Percentiles rank a stretch among this genome's conserved stretches.
Evolutionary conservation across 2,888 invertebrate genomes (phyloP).

Genomic region (Pheosia tremula): DNA sequence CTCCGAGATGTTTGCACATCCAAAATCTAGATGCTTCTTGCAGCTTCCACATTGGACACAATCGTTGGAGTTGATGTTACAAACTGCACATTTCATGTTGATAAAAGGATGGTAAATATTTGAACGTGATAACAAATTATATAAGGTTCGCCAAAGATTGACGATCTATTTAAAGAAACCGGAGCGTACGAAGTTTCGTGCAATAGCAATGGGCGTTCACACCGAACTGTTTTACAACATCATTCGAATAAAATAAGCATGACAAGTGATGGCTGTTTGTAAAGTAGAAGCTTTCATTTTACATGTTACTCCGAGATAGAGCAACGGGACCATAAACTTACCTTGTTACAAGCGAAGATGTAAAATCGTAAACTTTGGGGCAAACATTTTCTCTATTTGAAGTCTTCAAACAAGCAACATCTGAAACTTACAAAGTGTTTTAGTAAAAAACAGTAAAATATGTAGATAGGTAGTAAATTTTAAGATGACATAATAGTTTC

Average conservation of each 20-base stretch:
- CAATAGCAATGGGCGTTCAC: too few relatives aligned
- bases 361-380: conserved; percentile 45
- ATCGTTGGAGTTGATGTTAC: too few relatives aligned
- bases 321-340: conserved; percentile 43
- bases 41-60: too few relatives aligned
- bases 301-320: conserved; percentile 34
- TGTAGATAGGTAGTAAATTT: not conserved
- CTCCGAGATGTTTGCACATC: too few relatives aligned
- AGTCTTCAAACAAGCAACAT: not conserved
- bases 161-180: too few relatives aligned
- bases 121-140: too few relatives aligned
- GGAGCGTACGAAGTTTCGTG: too few relatives aligned
- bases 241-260: conserved; percentile 41
- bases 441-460: not conserved
- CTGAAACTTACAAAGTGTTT: not conserved
- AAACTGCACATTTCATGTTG: too few relatives aligned
- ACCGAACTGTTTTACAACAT: conserved; percentile 31
- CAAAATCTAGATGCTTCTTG: too few relatives aligned
- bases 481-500: too few relatives aligned
- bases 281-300: conserved; percentile 31
- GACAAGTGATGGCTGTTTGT: conserved; percentile 21
- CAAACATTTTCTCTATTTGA: conserved; percentile 39
- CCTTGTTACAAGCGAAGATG: conserved; percentile 40
- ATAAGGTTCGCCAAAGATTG: too few relatives aligned
- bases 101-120: too few relatives aligned